These are phyloP conservation scores for Amblyteles armatorius DNA, from an alignment of 2,888 invertebrate genomes.

Conservation along the genomic window DNA sequence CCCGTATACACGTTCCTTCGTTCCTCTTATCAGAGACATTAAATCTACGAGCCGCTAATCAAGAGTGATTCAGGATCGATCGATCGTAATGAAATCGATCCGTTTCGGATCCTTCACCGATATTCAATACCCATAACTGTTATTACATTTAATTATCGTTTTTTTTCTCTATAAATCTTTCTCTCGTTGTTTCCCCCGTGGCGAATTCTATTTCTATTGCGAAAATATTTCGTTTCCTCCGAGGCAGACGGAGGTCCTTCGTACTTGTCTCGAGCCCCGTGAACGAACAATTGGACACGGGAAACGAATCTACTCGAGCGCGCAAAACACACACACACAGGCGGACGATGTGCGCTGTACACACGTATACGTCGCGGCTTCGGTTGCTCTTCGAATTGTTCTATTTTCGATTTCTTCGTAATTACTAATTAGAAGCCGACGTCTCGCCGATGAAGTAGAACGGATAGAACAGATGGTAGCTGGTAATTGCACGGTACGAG, in stretches of 20 bases:
- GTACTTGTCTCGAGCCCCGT: slow-evolving; percentile 45
- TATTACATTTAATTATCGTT: slow-evolving; percentile 38
- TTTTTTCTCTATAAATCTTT: background rate
- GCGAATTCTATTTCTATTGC: slow-evolving; percentile 14
- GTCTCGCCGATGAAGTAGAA: slow-evolving; percentile 73
- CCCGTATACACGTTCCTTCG: background rate
- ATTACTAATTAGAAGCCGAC: slow-evolving; percentile 76
- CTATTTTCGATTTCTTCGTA: slow-evolving; percentile 76
- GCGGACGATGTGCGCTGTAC: background rate
- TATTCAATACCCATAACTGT: slow-evolving; percentile 12
- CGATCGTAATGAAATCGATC: slow-evolving; percentile 39
- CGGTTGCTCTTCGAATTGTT: slow-evolving; percentile 63
- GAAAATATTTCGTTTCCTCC: slow-evolving; percentile 43
- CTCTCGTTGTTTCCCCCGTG: slow-evolving; percentile 1
- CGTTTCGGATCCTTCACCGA: background rate
- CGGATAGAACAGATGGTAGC: slow-evolving; percentile 73
- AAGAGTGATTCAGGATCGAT: slow-evolving; percentile 41
- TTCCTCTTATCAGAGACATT: slow-evolving; percentile 20
- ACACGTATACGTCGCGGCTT: slow-evolving; percentile 24
- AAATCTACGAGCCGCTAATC: slow-evolving; percentile 42
- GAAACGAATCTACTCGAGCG: slow-evolving; percentile 54
- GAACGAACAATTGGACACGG: slow-evolving; percentile 43
- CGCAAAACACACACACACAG: slow-evolving; percentile 32
- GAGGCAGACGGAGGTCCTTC: slow-evolving; percentile 29
- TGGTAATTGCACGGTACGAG: slow-evolving; percentile 74